Percentiles rank a stretch among this genome's conserved stretches.
phyloP scores from a whole-genome alignment of 2,888 invertebrate genomes.

The Anticlea derivata region DNA sequence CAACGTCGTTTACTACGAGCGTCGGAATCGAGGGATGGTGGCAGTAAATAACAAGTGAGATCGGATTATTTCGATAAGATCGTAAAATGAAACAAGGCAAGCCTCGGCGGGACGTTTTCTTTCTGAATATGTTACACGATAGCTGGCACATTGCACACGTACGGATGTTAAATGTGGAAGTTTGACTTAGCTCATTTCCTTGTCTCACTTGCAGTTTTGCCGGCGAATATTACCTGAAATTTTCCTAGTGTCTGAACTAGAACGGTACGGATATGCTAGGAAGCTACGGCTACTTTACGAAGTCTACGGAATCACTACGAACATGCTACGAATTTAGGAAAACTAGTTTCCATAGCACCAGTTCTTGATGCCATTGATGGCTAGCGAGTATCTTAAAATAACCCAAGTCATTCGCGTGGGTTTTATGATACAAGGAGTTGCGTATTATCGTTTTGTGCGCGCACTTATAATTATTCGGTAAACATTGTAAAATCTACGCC shows the following conservation, averaged over 20 bases:
- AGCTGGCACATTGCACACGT: slow-evolving; percentile 58
- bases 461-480: too few species aligned
- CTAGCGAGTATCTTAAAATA: too few species aligned
- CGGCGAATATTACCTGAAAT: slow-evolving; percentile 9
- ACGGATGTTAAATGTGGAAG: slow-evolving; percentile 56
- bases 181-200: slow-evolving; percentile 54
- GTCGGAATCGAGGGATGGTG: slow-evolving; percentile 69
- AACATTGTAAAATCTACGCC: too few species aligned
- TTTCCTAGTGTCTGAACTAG: slow-evolving; percentile 10
- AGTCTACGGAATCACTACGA: slow-evolving; percentile 19
- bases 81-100: slow-evolving; percentile 82
- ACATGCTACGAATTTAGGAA: slow-evolving; percentile 3
- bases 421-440: too few species aligned
- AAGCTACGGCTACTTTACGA: slow-evolving; percentile 29
- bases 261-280: slow-evolving; percentile 22
- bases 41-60: slow-evolving; percentile 81
- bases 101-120: slow-evolving; percentile 72
- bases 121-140: slow-evolving; percentile 70
- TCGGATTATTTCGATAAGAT: slow-evolving; percentile 84
- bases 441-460: too few species aligned
- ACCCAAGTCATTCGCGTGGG: too few species aligned
- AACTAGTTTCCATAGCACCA: background rate
- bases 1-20: slow-evolving; percentile 54
- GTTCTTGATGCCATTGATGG: background rate
- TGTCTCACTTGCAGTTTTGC: slow-evolving; percentile 32